Base-by-base conservation (phyloP, 2,888 invertebrate species). In the Ophion obscuratus region DNA sequence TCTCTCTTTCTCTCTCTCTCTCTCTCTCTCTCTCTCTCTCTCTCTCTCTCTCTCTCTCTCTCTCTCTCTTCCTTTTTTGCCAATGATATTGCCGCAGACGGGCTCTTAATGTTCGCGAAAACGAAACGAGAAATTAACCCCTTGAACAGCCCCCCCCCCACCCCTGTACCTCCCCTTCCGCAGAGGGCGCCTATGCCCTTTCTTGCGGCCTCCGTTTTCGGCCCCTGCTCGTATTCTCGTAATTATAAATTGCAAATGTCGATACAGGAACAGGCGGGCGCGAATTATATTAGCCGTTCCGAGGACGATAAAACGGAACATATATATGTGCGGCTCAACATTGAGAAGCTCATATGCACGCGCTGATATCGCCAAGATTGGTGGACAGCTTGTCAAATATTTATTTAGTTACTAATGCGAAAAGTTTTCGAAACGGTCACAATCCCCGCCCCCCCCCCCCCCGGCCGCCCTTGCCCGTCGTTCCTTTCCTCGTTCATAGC, bases 401-500 rank as follows among this genome's bases (percentile, higher is more conserved):
- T 89, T 90, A 89, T 88, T 88, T 87, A 87, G 78, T 81, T 81
- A 86, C 86, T 90, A 88, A 91, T 89, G 88, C 89, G 86, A 87
- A 90, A 91, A 90, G 88, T 90, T 90, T 84, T 87, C 85, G 61
- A n/a, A 86, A 76, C 61, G 73, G 17, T 53, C 76, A 59, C 77
- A 44, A 47, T 62, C 10, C n/a, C n/a, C n/a, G n/a, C n/a, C 61
- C 57, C 67, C 9, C 62, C 61, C 17, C 70, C 71, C 71, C 78
- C n/a, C 40, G 44, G n/a, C 36, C 20, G 36, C 53, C 10, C n/a
- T n/a, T 66, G 24, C 5, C 36, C 44, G 20, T 20, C 44, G 44
- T 40, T 40, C 6, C 40, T 40, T 40, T 9, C 40, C 40, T 40
- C 40, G 40, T 40, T 7, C 40, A 40, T 40, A 7, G 40, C 53